A percentile compares a stretch with the other conserved stretches of the same genome.
Conservation (phyloP, 2,888 invertebrate species). For the Nematopogon swammerdamellus region DNA sequence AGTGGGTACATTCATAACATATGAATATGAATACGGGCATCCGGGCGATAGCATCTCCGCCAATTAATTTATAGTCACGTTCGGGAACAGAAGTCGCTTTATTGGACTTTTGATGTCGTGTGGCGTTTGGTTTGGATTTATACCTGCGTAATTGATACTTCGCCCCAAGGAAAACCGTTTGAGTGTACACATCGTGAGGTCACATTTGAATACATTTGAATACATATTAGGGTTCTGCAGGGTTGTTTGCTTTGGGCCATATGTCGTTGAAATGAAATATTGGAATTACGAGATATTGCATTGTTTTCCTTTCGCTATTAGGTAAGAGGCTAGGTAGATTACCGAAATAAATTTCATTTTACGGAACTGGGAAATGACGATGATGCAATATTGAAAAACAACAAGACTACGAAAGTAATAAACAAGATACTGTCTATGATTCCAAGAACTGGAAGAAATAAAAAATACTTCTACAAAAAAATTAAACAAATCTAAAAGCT, state of each 20-base stretch:
- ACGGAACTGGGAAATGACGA: too few species aligned
- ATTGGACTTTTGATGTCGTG: neutral
- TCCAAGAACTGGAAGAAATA: too few species aligned
- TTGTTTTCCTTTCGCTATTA: too few species aligned
- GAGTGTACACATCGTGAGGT: neutral
- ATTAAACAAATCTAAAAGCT: neutral
- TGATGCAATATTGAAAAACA: too few species aligned
- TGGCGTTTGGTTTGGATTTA: neutral
- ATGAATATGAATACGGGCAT: neutral
- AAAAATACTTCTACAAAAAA: too few species aligned
- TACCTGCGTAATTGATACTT: neutral
- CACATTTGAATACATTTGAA: neutral
- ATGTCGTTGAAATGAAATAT: slow-evolving; percentile 12
- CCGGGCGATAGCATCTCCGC: neutral
- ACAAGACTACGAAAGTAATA: too few species aligned
- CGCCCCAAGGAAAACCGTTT: neutral
- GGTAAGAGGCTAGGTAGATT: too few species aligned
- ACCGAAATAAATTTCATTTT: too few species aligned
- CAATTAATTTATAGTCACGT: neutral
- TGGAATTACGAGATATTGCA: slow-evolving; percentile 8
- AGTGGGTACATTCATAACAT: neutral
- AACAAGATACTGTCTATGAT: too few species aligned
- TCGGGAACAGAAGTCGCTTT: neutral
- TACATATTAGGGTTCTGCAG: neutral
- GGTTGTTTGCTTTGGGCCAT: neutral